Conservation (phyloP, 2,888 invertebrate genomes). For the Lasioglossum zephyrum region DNA sequence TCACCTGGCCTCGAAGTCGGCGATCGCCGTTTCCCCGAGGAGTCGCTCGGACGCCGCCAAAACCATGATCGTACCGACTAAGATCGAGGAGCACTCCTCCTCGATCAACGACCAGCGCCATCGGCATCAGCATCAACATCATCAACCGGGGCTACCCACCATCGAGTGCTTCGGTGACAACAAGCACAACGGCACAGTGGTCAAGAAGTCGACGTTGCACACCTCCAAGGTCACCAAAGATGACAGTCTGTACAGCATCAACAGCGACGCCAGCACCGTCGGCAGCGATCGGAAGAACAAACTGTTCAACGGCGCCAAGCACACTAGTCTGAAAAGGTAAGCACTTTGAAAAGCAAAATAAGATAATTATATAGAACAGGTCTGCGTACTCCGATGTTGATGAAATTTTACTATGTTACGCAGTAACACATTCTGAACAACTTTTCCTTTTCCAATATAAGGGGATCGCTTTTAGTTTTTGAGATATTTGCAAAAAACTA, state of each 20-base stretch:
- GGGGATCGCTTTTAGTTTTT: too few species aligned
- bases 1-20: slow-evolving; percentile 24
- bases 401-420: too few species aligned
- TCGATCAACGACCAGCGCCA: slow-evolving; percentile 51
- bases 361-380: too few species aligned
- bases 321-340: slow-evolving; percentile 90
- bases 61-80: slow-evolving; percentile 74
- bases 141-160: slow-evolving; percentile 61
- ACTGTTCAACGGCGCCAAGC: slow-evolving; percentile 89
- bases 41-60: slow-evolving; percentile 64
- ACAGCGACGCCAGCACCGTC: slow-evolving; percentile 88
- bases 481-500: too few species aligned
- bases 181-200: slow-evolving; percentile 82
- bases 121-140: slow-evolving; percentile 40
- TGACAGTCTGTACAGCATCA: slow-evolving; percentile 90
- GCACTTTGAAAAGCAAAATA: too few species aligned
- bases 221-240: slow-evolving; percentile 86
- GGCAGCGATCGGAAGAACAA: slow-evolving; percentile 89
- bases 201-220: slow-evolving; percentile 79
- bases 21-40: slow-evolving; percentile 60
- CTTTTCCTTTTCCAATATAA: too few species aligned
- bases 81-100: slow-evolving; percentile 63
- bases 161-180: slow-evolving; percentile 74
- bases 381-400: too few species aligned
- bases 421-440: too few species aligned